Percentiles rank a stretch among this genome's conserved stretches.
These are phyloP conservation scores for Heliconius hewitsoni DNA, from an alignment of 1,140 invertebrate genomes.

Conservation along the genomic window DNA sequence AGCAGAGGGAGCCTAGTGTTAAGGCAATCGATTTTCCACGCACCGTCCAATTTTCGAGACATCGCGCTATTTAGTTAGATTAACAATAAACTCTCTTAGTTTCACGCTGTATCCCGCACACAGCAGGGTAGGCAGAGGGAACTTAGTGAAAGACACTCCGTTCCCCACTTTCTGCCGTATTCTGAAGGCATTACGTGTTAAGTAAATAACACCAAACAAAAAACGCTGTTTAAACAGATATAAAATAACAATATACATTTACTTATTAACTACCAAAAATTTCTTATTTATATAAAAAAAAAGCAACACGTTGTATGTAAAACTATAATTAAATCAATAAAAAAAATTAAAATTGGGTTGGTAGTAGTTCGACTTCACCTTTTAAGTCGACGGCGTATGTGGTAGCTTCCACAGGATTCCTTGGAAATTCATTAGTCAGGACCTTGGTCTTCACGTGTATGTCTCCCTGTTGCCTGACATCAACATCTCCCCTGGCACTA, in stretches of 20 bases:
- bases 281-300: background rate
- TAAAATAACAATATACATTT: background rate
- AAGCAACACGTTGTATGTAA: background rate
- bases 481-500: background rate
- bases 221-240: no score
- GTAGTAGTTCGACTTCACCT: slow-evolving; percentile 2
- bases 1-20: no score
- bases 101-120: no score
- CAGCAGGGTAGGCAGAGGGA: no score
- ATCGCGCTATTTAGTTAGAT: no score
- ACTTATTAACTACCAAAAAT: background rate
- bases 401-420: background rate
- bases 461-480: background rate
- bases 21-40: no score
- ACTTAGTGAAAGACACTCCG: no score
- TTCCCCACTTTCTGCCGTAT: no score
- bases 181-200: no score
- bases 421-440: background rate
- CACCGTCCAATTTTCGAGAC: no score
- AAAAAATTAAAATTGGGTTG: background rate
- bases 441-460: background rate
- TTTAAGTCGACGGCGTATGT: slow-evolving; percentile 5
- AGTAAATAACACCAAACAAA: no score
- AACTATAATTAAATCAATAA: background rate
- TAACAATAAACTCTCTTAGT: no score